Conservation (phyloP, 2,113 vertebrate species). For the Orthonyx spaldingii region DNA sequence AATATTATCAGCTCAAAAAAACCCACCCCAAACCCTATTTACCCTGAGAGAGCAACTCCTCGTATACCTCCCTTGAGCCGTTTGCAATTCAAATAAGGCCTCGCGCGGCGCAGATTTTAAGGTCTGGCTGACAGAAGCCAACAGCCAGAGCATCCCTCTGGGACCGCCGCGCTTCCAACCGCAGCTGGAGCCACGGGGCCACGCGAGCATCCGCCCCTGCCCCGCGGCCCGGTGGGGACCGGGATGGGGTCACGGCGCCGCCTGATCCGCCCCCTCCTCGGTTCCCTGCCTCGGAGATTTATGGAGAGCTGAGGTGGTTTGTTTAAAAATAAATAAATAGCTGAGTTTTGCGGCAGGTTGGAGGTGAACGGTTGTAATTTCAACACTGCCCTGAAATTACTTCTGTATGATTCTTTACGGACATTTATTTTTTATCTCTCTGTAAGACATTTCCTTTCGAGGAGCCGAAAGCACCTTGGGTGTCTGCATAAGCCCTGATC, state of each 20-base stretch:
- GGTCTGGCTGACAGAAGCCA: slow-evolving; percentile 33
- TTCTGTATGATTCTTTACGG: accelerated
- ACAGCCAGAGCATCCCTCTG: slow-evolving; percentile 34
- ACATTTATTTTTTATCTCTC: not conserved
- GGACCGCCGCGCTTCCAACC: not conserved
- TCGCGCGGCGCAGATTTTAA: not conserved
- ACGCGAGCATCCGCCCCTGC: not conserved
- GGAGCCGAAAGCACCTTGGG: not conserved
- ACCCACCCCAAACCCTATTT: not conserved
- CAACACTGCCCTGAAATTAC: not conserved
- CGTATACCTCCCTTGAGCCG: not conserved
- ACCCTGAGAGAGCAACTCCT: not conserved
- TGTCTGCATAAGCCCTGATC: not conserved
- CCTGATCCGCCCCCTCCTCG: not conserved
- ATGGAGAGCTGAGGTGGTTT: not conserved
- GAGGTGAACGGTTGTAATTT: not conserved
- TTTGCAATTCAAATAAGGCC: slow-evolving; percentile 41
- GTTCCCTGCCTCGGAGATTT: not conserved
- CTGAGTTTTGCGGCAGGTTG: not conserved
- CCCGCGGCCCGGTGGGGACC: not conserved
- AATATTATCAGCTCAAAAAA: not conserved
- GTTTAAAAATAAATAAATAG: not conserved
- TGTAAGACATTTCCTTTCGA: not conserved
- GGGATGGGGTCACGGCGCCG: accelerated
- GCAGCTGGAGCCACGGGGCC: slow-evolving; percentile 5